Conservation (phyloP, 1,140 invertebrate genomes). For the Drosophila bifasciata region DNA sequence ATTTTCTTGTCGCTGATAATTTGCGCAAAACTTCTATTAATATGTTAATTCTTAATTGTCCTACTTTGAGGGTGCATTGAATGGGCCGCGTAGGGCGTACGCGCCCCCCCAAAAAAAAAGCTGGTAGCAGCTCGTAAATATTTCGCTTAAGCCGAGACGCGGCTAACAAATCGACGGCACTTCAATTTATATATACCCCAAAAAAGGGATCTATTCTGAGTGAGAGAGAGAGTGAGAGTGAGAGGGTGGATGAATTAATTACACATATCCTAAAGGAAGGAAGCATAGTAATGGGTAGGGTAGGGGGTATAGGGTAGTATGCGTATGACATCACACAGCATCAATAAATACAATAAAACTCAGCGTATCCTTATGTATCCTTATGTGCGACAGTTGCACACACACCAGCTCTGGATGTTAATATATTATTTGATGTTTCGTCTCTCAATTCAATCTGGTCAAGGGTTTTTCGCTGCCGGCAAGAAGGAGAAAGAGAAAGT, state of each 20-base stretch:
- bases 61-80: constrained; percentile 56
- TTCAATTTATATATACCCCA: constrained; percentile 68
- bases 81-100: too few species aligned
- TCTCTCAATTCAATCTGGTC: constrained; percentile 1
- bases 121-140: constrained; percentile 70
- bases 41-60: constrained; percentile 82
- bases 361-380: background rate
- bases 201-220: too few species aligned
- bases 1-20: constrained; percentile 69
- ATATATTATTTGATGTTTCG: background rate
- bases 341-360: constrained; percentile 17
- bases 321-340: constrained; percentile 65
- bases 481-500: background rate
- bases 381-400: too few species aligned
- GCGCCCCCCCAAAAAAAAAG: constrained; percentile 24
- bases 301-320: constrained; percentile 2
- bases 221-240: too few species aligned
- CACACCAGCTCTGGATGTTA: too few species aligned
- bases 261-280: constrained; percentile 37
- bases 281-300: background rate
- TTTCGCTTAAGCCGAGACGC: constrained; percentile 65
- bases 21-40: constrained; percentile 82
- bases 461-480: constrained; percentile 14
- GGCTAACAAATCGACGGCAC: constrained; percentile 71
- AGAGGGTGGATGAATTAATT: constrained; percentile 59